Evolutionary conservation across 2,113 vertebrate species (phyloP).

Genomic region (Fulmarus glacialis): DNA sequence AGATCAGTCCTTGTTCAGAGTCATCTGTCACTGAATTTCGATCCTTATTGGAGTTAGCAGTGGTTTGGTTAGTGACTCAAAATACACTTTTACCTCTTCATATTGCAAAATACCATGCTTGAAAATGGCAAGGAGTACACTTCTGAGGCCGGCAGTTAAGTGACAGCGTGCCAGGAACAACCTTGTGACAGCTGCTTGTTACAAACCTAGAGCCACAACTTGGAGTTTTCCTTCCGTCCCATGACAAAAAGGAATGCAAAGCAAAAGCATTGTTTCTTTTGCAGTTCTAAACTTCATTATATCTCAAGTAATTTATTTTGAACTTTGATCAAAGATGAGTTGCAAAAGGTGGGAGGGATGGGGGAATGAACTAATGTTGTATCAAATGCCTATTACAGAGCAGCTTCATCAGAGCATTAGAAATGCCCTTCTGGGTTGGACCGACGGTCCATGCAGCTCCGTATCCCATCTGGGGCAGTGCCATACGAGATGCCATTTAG

Average conservation of each 20-base stretch:
- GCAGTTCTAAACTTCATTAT: not conserved
- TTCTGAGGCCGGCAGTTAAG: not conserved
- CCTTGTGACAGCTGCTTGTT: not conserved
- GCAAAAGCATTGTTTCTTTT: rapidly evolving
- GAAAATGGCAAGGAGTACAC: not conserved
- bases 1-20: not conserved
- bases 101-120: not conserved
- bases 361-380: not conserved
- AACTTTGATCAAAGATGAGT: not conserved
- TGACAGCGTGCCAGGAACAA: not conserved
- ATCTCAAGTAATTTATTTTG: not conserved
- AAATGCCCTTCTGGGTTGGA: not conserved
- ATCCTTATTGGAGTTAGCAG: not conserved
- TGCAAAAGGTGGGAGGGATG: not conserved
- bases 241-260: not conserved
- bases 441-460: rapidly evolving
- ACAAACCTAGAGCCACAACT: not conserved
- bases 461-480: not conserved
- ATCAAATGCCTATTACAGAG: not conserved
- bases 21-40: not conserved
- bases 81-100: not conserved
- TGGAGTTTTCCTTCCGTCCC: rapidly evolving
- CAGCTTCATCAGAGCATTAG: not conserved
- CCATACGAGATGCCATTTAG: not conserved
- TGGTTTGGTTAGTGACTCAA: conserved; percentile 4